Conservation (phyloP, 2,797 vertebrate genomes). For the Semaprochilodus insignis region DNA sequence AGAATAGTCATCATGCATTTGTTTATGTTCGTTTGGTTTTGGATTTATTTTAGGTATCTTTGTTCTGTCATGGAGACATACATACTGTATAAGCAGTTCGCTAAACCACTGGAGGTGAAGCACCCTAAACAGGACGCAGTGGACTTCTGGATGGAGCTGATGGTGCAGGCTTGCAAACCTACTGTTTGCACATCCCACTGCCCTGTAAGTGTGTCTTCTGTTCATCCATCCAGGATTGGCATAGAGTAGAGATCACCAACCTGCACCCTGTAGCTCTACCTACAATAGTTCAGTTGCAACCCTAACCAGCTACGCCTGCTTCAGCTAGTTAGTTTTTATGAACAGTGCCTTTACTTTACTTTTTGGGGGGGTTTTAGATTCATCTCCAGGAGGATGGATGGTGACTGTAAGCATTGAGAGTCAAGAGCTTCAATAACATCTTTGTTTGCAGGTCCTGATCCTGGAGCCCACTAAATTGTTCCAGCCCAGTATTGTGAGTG, state of each 20-base stretch:
- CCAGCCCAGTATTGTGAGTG: constrained; percentile 79
- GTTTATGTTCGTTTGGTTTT: background rate
- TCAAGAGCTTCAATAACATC: background rate
- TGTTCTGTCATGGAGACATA: constrained; percentile 91
- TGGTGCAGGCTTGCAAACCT: constrained; percentile 84
- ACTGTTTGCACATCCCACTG: constrained; percentile 72
- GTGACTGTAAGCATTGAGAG: background rate
- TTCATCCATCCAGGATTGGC: background rate
- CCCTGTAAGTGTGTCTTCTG: constrained; percentile 75
- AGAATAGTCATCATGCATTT: background rate
- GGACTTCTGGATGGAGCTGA: constrained; percentile 90
- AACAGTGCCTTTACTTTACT: background rate
- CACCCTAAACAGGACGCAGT: constrained; percentile 77
- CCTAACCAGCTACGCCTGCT: too few species aligned
- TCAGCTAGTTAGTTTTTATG: background rate
- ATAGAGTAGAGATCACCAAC: background rate
- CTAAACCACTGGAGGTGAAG: constrained; percentile 70
- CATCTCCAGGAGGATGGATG: background rate
- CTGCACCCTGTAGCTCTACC: background rate
- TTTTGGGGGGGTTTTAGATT: background rate
- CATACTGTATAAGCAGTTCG: constrained; percentile 87
- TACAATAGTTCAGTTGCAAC: too few species aligned
- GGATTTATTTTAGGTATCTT: constrained; percentile 80
- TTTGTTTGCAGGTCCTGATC: constrained; percentile 82
- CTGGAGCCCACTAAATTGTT: constrained; percentile 86